Evolutionary conservation across 1,140 invertebrate species (phyloP).

Genomic region (Hetaerina americana): DNA sequence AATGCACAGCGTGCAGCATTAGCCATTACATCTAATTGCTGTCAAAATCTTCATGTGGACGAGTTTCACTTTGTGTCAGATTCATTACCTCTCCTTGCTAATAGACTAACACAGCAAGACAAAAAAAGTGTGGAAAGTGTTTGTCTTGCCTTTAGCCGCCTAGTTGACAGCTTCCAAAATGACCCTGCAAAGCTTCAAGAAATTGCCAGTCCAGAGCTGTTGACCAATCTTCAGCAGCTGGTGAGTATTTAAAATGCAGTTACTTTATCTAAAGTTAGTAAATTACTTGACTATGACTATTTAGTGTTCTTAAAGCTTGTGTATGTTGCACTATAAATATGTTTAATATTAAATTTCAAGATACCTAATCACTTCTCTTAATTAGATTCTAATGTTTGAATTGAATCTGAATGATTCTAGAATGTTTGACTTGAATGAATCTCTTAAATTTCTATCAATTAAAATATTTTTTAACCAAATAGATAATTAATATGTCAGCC

Average conservation of each 20-base stretch:
- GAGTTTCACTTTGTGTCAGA: conserved; percentile 88
- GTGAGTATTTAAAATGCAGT: conserved; percentile 40
- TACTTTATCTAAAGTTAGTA: conserved; percentile 4
- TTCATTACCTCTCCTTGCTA: conserved; percentile 73
- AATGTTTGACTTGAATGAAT: no score
- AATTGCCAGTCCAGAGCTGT: conserved; percentile 82
- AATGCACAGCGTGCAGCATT: conserved; percentile 89
- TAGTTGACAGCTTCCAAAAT: conserved; percentile 93
- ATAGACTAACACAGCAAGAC: conserved; percentile 82
- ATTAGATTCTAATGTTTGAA: no score
- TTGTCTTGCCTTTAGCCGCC: conserved; percentile 85
- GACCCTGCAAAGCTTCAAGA: conserved; percentile 83
- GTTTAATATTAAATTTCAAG: no score
- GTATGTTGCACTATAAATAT: background rate
- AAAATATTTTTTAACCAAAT: no score
- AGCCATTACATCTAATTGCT: conserved; percentile 92
- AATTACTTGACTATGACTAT: background rate
- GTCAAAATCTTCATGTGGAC: conserved; percentile 81
- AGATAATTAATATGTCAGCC: no score
- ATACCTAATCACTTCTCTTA: no score
- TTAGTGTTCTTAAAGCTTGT: background rate
- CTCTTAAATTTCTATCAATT: no score
- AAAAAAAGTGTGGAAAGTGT: conserved; percentile 97
- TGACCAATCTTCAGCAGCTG: conserved; percentile 86
- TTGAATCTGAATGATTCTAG: no score